phyloP scores from a whole-genome alignment of 2,797 vertebrate genomes.

The Salmo trutta region DNA sequence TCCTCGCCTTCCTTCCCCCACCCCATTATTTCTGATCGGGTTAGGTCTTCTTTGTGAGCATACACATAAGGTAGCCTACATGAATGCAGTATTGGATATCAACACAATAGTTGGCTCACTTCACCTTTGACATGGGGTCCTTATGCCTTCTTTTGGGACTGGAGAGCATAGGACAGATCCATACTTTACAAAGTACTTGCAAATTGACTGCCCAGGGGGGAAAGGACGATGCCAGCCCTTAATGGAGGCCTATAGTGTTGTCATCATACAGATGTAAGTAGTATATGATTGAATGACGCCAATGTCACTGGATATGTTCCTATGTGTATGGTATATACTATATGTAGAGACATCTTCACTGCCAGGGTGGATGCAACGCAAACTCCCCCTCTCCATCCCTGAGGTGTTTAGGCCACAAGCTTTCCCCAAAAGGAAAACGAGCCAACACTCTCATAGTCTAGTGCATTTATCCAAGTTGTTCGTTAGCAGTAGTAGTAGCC shows the following conservation, averaged over 20 bases:
- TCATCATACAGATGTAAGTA: constrained; percentile 24
- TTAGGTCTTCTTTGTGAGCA: constrained; percentile 54
- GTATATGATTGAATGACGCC: background rate
- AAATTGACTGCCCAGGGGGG: constrained; percentile 60
- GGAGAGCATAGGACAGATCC: constrained; percentile 64
- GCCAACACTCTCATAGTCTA: constrained; percentile 51
- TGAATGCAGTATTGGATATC: constrained; percentile 52
- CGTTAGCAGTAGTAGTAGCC: constrained; percentile 18
- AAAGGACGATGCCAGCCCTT: constrained; percentile 24
- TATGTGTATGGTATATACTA: constrained; percentile 2
- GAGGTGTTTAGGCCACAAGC: constrained; percentile 59
- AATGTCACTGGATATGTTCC: background rate
- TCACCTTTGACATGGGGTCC: constrained; percentile 55
- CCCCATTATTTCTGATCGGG: constrained; percentile 64
- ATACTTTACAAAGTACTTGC: constrained; percentile 62
- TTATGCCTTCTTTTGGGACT: constrained; percentile 42
- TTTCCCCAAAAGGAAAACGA: constrained; percentile 56
- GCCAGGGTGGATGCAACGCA: constrained; percentile 33
- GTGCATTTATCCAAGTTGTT: constrained; percentile 20
- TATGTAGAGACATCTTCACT: background rate
- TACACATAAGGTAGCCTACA: constrained; percentile 43
- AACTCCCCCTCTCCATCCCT: constrained; percentile 57
- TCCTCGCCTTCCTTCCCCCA: constrained; percentile 29
- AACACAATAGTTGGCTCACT: constrained; percentile 52
- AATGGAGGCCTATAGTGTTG: constrained; percentile 41